Evolutionary conservation across 2,888 invertebrate genomes (phyloP).

Genomic region (Sclerodermus sp.): DNA sequence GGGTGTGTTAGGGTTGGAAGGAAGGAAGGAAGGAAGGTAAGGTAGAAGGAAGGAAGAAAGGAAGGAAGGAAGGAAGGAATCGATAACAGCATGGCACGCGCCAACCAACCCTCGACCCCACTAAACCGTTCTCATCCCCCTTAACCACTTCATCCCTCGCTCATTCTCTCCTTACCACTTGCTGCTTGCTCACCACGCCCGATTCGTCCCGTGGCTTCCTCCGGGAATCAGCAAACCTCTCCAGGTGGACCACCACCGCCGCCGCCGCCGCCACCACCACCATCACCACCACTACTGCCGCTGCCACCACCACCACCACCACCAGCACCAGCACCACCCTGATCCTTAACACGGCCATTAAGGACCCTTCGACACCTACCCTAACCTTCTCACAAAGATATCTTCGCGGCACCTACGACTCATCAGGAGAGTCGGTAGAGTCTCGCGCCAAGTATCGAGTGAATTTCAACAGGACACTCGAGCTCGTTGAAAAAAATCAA

Average conservation of each 20-base stretch:
- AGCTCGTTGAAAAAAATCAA: no score
- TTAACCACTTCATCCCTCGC: conserved; percentile 32
- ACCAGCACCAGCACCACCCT: no score
- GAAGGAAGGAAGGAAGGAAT: conserved; percentile 21
- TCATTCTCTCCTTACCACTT: conserved; percentile 41
- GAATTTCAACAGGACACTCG: no score
- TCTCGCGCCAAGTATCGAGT: no score
- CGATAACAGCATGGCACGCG: conserved; percentile 37
- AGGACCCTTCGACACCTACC: conserved; percentile 1
- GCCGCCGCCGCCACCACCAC: no score
- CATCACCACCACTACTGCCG: not conserved
- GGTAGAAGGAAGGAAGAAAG: not conserved
- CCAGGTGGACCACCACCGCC: not conserved
- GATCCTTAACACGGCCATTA: conserved; percentile 1
- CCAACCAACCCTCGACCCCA: conserved; percentile 24
- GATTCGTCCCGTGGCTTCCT: conserved; percentile 6
- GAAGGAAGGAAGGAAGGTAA: not conserved
- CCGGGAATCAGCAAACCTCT: not conserved
- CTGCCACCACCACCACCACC: no score
- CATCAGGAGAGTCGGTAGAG: no score
- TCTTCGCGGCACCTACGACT: no score
- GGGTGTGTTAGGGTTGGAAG: not conserved
- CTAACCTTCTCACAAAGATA: no score
- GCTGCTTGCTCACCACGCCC: conserved; percentile 10
- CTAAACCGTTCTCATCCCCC: conserved; percentile 21